These are phyloP conservation scores for Pteruthius melanotis DNA, from an alignment of 2,113 vertebrate species.

Conservation along the genomic window DNA sequence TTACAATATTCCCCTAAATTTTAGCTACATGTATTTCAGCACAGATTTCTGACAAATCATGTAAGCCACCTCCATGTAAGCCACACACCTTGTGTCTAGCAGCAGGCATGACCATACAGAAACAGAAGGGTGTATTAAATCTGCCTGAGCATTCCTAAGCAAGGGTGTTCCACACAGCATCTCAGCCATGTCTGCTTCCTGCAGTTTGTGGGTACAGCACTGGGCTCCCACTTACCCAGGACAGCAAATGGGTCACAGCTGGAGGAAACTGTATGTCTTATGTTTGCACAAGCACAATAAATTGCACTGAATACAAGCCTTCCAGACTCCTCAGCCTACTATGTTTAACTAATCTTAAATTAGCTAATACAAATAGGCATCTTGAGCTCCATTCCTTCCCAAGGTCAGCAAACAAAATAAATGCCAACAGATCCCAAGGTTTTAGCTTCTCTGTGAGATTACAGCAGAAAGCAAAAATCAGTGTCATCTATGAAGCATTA, in stretches of 20 bases:
- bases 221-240: neutral
- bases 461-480: neutral
- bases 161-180: neutral
- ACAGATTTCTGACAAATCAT: neutral
- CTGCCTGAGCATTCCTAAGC: neutral
- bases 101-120: neutral
- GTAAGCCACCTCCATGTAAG: neutral
- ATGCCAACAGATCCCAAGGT: neutral
- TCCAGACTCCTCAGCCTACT: neutral
- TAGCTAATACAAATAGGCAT: neutral
- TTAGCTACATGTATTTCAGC: neutral
- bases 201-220: neutral
- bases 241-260: neutral
- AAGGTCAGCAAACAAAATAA: neutral
- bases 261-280: neutral
- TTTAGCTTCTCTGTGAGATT: neutral
- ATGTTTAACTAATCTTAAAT: neutral
- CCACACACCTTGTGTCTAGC: neutral
- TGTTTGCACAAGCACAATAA: neutral
- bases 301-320: neutral
- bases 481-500: neutral
- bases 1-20: neutral
- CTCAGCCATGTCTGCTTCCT: neutral
- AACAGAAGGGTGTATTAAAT: neutral
- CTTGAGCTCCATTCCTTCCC: neutral